Evolutionary conservation across 2,797 vertebrate species (phyloP), one percentile per base, ranked within the genome.

Genomic region (Otus scops): DNA sequence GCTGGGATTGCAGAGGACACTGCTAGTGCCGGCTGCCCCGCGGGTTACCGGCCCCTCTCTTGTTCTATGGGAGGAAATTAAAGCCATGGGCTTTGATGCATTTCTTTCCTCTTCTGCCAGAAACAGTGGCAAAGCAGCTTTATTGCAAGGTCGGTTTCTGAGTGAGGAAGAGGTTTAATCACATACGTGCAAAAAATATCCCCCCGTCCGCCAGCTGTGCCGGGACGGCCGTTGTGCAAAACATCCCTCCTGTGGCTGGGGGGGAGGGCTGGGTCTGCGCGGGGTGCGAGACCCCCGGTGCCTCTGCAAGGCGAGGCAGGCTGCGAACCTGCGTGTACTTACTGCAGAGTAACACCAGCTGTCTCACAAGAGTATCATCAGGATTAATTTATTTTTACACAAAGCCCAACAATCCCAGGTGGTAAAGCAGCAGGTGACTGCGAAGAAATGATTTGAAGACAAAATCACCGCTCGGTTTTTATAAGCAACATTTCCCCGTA

Each of bases 131-230:
- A 64, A 50, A 64, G 67, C 60, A n/a, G 45, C 45, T 3, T 60
- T 36, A 18, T n/a, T 56, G 56, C 64, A 23, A 50, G 57, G 50
- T 32, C 2, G 1, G 26, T 4, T 56, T 36, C 59, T 30, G 59
- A 32, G 21, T 0, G 30, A 34, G 18, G 39, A 41, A 27, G 41
- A 27, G 12, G 21, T 64, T 79, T 56, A 56, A 63, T 48, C 41
- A 8, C 3, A 3, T 26, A 7, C 0, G 4, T 36, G 59, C 22
- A 9, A 64, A 54, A 48, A 41, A 23, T 6, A 23, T 9, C 19
- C 26, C 32, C 56, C 30, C 10, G 2, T 11, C 7, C 6, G 1
- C 39, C n/a, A 13, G 22, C 53, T 10, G 18, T 43, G 61, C 36
- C 2, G 1, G 63, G 48, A 10, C 3, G 4, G 53, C 27, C 12